Conservation (phyloP, 2,797 vertebrate species). For the Microctenopoma lineatum region DNA sequence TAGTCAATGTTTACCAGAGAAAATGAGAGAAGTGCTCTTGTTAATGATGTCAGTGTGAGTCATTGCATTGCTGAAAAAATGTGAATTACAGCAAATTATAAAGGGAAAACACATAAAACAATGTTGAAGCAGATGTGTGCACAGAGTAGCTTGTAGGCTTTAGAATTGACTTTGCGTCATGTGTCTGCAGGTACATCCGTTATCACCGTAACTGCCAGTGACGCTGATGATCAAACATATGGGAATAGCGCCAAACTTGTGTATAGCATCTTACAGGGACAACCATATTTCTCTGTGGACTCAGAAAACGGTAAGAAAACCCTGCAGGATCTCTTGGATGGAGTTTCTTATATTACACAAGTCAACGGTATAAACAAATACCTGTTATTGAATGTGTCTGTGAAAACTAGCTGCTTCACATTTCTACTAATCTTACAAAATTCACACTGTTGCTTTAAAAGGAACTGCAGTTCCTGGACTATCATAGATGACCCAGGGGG, state of each 20-base stretch:
- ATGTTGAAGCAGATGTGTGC: not conserved
- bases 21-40: constrained; percentile 14
- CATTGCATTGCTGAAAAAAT: constrained; percentile 12
- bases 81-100: not conserved
- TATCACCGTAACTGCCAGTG: constrained; percentile 90
- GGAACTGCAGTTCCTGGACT: too few species aligned
- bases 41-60: constrained; percentile 8
- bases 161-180: constrained; percentile 29
- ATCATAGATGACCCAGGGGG: too few species aligned
- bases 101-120: constrained; percentile 6
- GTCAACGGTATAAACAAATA: constrained; percentile 5
- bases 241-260: constrained; percentile 97
- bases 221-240: constrained; percentile 94
- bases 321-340: constrained; percentile 10
- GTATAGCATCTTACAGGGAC: constrained; percentile 96
- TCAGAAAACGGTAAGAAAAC: constrained; percentile 90
- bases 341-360: not conserved
- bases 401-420: constrained; percentile 2
- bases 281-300: constrained; percentile 97
- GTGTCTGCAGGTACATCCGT: constrained; percentile 89
- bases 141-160: not conserved
- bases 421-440: not conserved
- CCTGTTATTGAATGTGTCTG: not conserved
- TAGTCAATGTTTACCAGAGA: constrained; percentile 9
- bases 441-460: not conserved